Base-by-base conservation (phyloP, 2,888 invertebrate genomes). In the Amblyjoppa fuscipennis region DNA sequence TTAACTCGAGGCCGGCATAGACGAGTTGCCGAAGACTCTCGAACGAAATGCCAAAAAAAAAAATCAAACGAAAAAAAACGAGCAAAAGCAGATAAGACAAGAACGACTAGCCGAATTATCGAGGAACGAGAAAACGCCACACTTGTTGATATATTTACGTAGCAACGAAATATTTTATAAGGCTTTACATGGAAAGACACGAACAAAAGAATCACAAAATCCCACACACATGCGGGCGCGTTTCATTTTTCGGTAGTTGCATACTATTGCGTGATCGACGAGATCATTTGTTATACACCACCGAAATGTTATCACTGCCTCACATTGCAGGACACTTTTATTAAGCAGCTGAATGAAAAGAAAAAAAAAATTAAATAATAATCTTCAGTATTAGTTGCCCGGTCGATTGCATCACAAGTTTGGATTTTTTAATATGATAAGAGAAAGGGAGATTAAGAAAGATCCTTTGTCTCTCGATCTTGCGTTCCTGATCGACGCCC, bases 381-480 rank as follows among this genome's bases (percentile, higher is more conserved):
- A 78, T 81, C 45, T 81, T 86, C 85, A 83, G 84, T 84, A 84
- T 86, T 76, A 86, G 74, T 81, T 78, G 69, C 51, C 61, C 74
- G 78, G 41, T 74, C 84, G 66, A 76, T 61, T 71, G 59, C 61
- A 85, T 85, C 75, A 79, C 56, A 82, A 75, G 31, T 73, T 61
- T 41, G 41, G 59, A 76, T 74, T 81, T 81, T 64, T 70, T 49
- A 69, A n/a, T 70, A 16, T 70, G 16, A 49, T 61, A 51, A 51
- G 53, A 73, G 56, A 80, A 45, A 31, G 51, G 70, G 45, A 25
- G 49, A 49, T 13, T 4, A 41, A 38, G 6, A 78, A 34, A 25
- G 20, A 49, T 16, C 20, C 31, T 16, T 70, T 25, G 61, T 16
- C 61, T 69, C 61, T 71, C 69, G 5, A 79, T 69, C 53, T 66